These are phyloP conservation scores for Bufotes viridis DNA, from an alignment of 2,797 vertebrate genomes.

Conservation along the genomic window DNA sequence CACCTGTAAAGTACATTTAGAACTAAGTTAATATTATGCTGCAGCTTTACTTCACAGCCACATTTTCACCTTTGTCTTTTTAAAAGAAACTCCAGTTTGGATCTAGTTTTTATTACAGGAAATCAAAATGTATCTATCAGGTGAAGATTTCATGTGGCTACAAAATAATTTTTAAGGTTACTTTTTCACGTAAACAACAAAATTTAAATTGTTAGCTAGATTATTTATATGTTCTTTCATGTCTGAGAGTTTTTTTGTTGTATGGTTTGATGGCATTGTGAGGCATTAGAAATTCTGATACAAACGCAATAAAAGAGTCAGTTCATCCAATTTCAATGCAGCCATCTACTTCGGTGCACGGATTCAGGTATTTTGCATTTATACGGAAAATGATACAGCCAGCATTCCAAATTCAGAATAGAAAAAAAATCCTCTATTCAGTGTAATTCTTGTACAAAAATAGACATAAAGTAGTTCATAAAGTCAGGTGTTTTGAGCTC, in stretches of 20 bases:
- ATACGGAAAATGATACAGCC: too few species aligned
- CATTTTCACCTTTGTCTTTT: slow-evolving; percentile 33
- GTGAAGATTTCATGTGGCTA: neutral
- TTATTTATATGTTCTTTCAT: neutral
- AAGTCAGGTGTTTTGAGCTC: too few species aligned
- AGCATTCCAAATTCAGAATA: too few species aligned
- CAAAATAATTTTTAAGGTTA: neutral
- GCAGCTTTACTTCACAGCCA: neutral
- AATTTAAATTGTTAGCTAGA: neutral
- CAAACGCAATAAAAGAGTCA: neutral
- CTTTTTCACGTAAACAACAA: neutral
- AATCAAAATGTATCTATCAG: neutral
- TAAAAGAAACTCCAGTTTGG: slow-evolving; percentile 17
- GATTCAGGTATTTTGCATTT: too few species aligned
- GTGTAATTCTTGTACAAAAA: too few species aligned
- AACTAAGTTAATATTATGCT: slow-evolving; percentile 43
- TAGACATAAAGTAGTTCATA: too few species aligned
- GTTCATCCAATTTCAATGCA: neutral
- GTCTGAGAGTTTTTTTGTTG: neutral
- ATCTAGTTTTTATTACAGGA: neutral
- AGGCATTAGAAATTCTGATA: neutral
- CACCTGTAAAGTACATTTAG: slow-evolving; percentile 54
- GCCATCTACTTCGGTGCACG: too few species aligned
- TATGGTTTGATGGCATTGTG: neutral
- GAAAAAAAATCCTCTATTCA: too few species aligned